Evolutionary conservation across 2,113 vertebrate species (phyloP).

Genomic region (Ailurus styani): DNA sequence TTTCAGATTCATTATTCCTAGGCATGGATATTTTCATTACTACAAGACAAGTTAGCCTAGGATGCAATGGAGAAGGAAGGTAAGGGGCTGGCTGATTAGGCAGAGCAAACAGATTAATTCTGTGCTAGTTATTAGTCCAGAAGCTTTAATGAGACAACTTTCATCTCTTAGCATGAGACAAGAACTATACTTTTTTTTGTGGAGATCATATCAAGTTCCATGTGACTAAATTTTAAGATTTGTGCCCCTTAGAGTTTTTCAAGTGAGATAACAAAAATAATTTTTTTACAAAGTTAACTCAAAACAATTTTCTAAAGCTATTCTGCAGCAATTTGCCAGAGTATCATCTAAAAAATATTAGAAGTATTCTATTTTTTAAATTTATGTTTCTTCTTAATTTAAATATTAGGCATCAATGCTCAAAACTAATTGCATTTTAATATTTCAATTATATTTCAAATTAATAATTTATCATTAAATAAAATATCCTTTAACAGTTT

Average conservation of each 20-base stretch:
- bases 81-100: background rate
- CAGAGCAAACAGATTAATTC: background rate
- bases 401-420: background rate
- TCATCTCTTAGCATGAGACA: background rate
- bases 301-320: background rate
- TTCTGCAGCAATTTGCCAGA: background rate
- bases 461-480: background rate
- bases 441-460: background rate
- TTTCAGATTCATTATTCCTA: background rate
- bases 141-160: background rate
- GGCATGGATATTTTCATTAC: background rate
- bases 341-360: background rate
- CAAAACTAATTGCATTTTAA: background rate
- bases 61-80: background rate
- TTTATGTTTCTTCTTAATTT: background rate
- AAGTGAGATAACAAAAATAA: background rate
- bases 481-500: background rate
- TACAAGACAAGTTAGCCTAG: background rate
- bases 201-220: background rate
- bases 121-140: background rate
- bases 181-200: accelerated
- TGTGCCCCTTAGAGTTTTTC: background rate
- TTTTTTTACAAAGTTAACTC: background rate
- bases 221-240: background rate
- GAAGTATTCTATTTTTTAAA: background rate